These are phyloP conservation scores for Trichonephila clavata DNA, from an alignment of 1,140 invertebrate species.

Conservation along the genomic window DNA sequence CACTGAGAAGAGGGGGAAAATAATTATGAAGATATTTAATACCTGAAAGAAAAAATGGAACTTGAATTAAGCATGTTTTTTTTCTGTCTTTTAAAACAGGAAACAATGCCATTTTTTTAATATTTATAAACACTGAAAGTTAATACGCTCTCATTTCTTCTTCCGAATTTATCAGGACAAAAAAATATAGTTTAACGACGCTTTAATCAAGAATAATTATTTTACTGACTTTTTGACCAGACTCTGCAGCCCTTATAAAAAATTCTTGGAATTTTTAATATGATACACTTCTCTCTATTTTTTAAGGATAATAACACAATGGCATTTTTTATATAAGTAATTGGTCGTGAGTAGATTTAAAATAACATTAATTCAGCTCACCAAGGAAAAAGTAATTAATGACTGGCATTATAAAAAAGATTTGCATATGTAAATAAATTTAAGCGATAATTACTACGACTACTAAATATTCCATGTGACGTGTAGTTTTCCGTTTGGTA, in stretches of 20 bases:
- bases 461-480: too few species aligned
- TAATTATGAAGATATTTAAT: conserved; percentile 3
- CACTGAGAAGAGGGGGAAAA: neutral
- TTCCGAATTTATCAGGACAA: neutral
- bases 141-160: neutral
- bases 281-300: neutral
- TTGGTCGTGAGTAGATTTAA: too few species aligned
- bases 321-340: too few species aligned
- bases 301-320: too few species aligned
- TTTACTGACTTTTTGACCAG: neutral
- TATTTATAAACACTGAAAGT: neutral
- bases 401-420: too few species aligned
- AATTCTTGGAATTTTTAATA: neutral
- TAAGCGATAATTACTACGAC: too few species aligned
- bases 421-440: too few species aligned
- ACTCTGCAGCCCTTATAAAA: neutral
- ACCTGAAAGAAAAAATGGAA: neutral
- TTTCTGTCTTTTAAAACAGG: neutral
- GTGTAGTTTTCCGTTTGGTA: too few species aligned
- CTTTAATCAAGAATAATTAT: conserved; percentile 36
- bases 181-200: neutral
- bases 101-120: neutral
- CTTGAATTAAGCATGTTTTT: neutral
- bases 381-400: too few species aligned
- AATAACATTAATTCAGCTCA: too few species aligned